Evolutionary conservation across 1,140 invertebrate species (phyloP), one percentile per base, ranked within the genome.

Genomic region (Marisa cornuarietis): DNA sequence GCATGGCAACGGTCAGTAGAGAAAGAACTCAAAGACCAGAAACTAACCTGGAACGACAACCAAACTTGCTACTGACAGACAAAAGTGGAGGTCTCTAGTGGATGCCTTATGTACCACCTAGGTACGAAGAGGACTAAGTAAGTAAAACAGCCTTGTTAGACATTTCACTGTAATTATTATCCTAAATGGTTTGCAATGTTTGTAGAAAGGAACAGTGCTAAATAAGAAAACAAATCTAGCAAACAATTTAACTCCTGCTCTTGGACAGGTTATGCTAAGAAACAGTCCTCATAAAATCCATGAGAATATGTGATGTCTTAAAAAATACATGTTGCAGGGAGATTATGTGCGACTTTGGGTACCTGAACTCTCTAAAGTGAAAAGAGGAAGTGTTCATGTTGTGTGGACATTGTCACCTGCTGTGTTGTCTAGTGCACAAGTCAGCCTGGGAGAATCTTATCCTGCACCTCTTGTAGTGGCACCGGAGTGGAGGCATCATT

Each of bases 281-380:
- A 42, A 42, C 31, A 42, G 31, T 6, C 31, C 31, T 42, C 31
- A 42, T 42, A 42, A 42, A 42, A 42, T 42, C 31, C 2, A 4
- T 42, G 31, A 42, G 31, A 42, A 6, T 6, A 42, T 42, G 31
- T 42, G 6, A 49, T 77, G 24, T 77, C 16, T 77, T 18, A 20
- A 42, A 51, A 24, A 49, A 52, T 66, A 52, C 3, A 5, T 14
- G 4, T n/a, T 26, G 26, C 77, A 89, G 88, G 88, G 88, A 61
- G 86, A 89, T 18, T 89, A 87, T 83, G 83, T 88, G 0, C 69
- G 87, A 52, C 80, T 84, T 26, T 89, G 88, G 88, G 83, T 89
- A 5, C 86, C 87, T n/a, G 88, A 89, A 71, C 75, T 89, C 51
- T 74, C 80, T 18, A 79, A 83, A 22, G 72, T 89, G 9, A 82